Evolutionary conservation across 1,140 invertebrate species (phyloP).

Genomic region (Euura saliciscinereae): DNA sequence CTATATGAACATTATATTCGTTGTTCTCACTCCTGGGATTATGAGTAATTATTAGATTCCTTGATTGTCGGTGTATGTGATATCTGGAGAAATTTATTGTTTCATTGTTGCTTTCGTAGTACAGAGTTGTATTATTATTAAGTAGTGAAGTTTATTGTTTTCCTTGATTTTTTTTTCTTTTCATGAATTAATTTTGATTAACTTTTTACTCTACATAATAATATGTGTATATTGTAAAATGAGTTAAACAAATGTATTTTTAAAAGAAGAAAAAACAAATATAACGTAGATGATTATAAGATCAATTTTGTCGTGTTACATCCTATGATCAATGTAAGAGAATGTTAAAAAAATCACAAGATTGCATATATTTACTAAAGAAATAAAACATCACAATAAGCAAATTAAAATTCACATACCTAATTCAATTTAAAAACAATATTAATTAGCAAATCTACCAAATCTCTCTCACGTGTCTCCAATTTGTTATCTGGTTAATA

Average conservation of each 20-base stretch:
- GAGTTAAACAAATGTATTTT: background rate
- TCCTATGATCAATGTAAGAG: background rate
- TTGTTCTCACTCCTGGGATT: background rate
- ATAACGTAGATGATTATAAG: background rate
- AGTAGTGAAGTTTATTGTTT: background rate
- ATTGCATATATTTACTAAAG: background rate
- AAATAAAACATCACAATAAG: background rate
- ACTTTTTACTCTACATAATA: background rate
- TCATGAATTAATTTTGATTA: background rate
- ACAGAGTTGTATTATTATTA: background rate
- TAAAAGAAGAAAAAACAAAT: background rate
- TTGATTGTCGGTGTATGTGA: too few species aligned
- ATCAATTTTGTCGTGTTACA: background rate
- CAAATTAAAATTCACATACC: too few species aligned
- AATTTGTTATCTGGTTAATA: background rate
- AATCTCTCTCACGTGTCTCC: too few species aligned
- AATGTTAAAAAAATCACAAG: background rate
- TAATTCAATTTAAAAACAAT: too few species aligned
- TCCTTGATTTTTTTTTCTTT: background rate
- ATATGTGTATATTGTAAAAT: conserved; percentile 1
- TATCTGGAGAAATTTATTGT: background rate
- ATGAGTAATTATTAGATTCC: background rate
- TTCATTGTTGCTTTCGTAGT: background rate
- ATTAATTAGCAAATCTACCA: too few species aligned
- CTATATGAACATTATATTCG: background rate